Evolutionary conservation across 2,113 vertebrate genomes (phyloP), one percentile per base, ranked within the genome.

Genomic region (Perca fluviatilis): DNA sequence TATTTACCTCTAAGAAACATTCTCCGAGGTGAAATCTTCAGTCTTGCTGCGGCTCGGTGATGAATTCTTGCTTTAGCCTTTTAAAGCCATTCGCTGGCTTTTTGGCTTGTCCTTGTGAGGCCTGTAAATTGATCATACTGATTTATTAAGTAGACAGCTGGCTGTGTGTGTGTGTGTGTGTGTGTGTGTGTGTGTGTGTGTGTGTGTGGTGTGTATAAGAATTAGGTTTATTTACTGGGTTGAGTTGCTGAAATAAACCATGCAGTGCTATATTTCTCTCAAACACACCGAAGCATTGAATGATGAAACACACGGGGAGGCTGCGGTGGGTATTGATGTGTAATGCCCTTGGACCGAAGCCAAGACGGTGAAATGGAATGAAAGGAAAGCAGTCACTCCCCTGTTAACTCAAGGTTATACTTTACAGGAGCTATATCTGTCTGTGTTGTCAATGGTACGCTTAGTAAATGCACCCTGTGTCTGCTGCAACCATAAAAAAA

Each of bases 361-460:
- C 92, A 91, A 69, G 79, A 36, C 12, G 68, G 80, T 82, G 83
- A 87, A 93, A 91, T 66, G 84, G 66, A 86, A 88, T 88, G 88
- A 90, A 91, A 89, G 87, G 79, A 85, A 91, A 89, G 86, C 83
- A 85, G 80, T 86, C 85, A 81, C 74, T 77, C 82, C 82, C 65
- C 74, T 75, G 77, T 90, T 86, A 85, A 91, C 83, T 92, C 89
- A 93, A 94, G 92, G 93, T 94, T 91, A 86, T 88, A 83, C 87
- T 91, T 92, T 85, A 91, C 83, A 75, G 80, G 70, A 79, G 85
- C 82, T 83, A 66, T 84, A 87, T 87, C 90, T 86, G 68, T 76
- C 86, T 25, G 74, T 16, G 73, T 83, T 85, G 82, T 83, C 82
- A 73, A 12, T 68, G 63, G 65, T 70, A 46, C 57, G 46, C 77